These are phyloP conservation scores for Opisthograptis luteolata DNA, from an alignment of 2,888 invertebrate species.

Conservation along the genomic window DNA sequence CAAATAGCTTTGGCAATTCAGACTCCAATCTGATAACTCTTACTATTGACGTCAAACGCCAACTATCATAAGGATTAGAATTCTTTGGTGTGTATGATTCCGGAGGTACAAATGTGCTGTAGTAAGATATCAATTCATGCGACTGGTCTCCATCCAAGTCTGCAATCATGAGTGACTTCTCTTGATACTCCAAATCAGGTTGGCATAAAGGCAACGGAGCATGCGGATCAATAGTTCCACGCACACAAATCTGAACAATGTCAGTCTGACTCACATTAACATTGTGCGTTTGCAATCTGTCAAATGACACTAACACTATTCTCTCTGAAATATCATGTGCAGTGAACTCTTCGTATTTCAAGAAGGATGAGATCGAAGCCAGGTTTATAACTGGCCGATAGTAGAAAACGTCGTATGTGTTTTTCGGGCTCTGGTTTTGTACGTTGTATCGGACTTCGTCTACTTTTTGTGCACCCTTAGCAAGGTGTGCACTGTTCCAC, in stretches of 20 bases:
- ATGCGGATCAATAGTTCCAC: constrained; percentile 62
- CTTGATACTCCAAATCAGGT: constrained; percentile 89
- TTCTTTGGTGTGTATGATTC: constrained; percentile 66
- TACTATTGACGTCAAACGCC: constrained; percentile 88
- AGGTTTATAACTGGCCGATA: constrained; percentile 53
- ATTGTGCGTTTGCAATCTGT: constrained; percentile 88
- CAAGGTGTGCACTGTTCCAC: constrained; percentile 86
- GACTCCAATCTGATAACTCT: constrained; percentile 88
- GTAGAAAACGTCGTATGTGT: constrained; percentile 70
- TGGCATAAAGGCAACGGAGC: constrained; percentile 85
- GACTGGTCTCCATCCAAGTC: constrained; percentile 91
- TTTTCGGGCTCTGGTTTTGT: constrained; percentile 77
- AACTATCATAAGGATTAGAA: constrained; percentile 71
- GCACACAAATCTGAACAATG: constrained; percentile 88
- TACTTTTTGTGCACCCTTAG: constrained; percentile 77
- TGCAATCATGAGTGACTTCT: constrained; percentile 88
- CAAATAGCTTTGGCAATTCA: constrained; percentile 89
- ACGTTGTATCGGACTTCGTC: constrained; percentile 72
- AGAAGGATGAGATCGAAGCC: constrained; percentile 67
- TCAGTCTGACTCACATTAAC: constrained; percentile 92
- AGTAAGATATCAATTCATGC: constrained; percentile 91
- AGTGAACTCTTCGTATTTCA: constrained; percentile 76
- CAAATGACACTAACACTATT: constrained; percentile 91
- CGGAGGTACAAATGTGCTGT: constrained; percentile 85
- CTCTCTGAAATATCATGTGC: constrained; percentile 87